Percentiles rank a stretch among this genome's conserved stretches.
These are phyloP conservation scores for Alexandromys fortis DNA, from an alignment of 2,113 vertebrate genomes.

Conservation along the genomic window DNA sequence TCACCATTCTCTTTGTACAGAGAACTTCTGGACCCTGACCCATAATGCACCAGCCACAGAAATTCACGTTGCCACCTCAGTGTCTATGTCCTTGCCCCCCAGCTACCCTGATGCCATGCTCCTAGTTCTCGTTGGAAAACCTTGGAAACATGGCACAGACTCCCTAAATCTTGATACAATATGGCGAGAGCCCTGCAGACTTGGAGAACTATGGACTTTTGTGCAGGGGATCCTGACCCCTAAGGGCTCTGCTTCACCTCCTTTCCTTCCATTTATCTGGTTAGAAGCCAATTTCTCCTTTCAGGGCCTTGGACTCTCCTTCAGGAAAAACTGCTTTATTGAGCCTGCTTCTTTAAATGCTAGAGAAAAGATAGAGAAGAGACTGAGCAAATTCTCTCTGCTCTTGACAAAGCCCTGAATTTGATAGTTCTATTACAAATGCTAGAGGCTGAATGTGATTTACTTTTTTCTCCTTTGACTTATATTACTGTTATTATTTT, in stretches of 20 bases:
- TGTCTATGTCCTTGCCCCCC: background rate
- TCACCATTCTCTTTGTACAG: background rate
- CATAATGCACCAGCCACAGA: background rate
- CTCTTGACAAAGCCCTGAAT: too few species aligned
- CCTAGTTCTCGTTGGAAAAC: background rate
- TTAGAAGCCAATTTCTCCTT: background rate
- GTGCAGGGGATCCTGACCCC: too few species aligned
- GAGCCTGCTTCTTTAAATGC: too few species aligned
- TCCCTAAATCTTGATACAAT: rapidly evolving
- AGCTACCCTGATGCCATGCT: background rate
- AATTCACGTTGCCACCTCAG: background rate
- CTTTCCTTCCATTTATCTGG: background rate
- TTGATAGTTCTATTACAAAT: too few species aligned
- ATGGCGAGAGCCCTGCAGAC: background rate
- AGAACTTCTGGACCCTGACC: background rate
- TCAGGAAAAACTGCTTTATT: too few species aligned
- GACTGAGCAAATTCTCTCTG: too few species aligned
- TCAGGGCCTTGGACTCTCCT: too few species aligned
- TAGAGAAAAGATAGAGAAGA: too few species aligned
- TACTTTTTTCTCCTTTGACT: too few species aligned
- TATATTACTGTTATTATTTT: too few species aligned
- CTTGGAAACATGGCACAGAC: background rate
- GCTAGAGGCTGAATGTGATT: too few species aligned
- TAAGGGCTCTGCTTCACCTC: background rate
- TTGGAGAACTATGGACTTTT: background rate